phyloP scores from a whole-genome alignment of 1,140 invertebrate species.

The Leptopilina clavipes region DNA sequence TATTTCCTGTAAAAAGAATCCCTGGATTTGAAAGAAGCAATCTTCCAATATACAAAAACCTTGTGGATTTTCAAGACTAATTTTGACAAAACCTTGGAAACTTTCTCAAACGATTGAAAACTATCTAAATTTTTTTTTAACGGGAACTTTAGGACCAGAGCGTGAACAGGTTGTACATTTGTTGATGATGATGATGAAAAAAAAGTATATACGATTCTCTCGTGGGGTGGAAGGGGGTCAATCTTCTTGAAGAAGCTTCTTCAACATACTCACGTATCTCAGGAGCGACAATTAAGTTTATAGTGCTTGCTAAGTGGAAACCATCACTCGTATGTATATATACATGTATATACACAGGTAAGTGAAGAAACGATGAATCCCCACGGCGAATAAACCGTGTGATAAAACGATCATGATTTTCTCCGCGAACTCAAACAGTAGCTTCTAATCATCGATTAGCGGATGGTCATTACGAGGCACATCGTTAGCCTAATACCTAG shows the following conservation, averaged over 20 bases:
- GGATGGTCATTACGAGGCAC: constrained; percentile 51
- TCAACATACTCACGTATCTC: constrained; percentile 49
- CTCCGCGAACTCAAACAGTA: constrained; percentile 46
- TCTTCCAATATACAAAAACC: too few species aligned
- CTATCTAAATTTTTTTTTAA: too few species aligned
- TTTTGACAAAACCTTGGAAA: too few species aligned
- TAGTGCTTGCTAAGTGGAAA: constrained; percentile 55
- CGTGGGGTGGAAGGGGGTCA: neutral
- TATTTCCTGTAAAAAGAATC: too few species aligned
- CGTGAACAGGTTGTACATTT: constrained; percentile 15
- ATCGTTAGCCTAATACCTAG: constrained; percentile 43
- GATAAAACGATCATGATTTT: constrained; percentile 40
- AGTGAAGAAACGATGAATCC: constrained; percentile 35
- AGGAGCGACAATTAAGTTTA: constrained; percentile 61
- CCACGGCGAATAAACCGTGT: constrained; percentile 43
- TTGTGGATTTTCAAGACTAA: too few species aligned
- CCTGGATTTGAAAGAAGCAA: too few species aligned
- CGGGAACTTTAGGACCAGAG: neutral
- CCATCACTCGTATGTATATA: constrained; percentile 41
- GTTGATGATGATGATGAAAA: constrained; percentile 47
- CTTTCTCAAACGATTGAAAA: too few species aligned
- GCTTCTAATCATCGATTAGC: constrained; percentile 65
- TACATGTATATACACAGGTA: constrained; percentile 48
- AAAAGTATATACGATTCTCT: constrained; percentile 43
- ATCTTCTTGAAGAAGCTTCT: constrained; percentile 41